Conservation (phyloP, 2,113 vertebrate species). For the Coptodon rendalli region DNA sequence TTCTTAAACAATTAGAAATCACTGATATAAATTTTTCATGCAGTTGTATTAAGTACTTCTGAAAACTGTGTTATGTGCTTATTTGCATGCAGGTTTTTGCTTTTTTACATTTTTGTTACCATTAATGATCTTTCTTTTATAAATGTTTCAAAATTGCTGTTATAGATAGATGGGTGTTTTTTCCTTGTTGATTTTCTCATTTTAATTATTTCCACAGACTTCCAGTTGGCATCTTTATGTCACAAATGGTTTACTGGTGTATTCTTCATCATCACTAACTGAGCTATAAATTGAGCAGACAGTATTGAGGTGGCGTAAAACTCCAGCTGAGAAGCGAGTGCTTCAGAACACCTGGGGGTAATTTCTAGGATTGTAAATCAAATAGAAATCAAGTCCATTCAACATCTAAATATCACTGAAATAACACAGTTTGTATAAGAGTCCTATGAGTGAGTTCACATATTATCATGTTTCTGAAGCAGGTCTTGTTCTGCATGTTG, state of each 20-base stretch:
- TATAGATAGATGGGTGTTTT: background rate
- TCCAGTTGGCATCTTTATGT: background rate
- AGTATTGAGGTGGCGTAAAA: background rate
- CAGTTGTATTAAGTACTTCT: background rate
- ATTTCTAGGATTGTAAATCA: background rate
- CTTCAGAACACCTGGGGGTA: background rate
- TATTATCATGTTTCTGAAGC: background rate
- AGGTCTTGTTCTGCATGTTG: background rate
- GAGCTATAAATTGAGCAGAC: background rate
- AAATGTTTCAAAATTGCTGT: background rate
- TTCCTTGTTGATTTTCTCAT: background rate
- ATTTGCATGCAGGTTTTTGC: background rate
- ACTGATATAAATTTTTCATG: background rate
- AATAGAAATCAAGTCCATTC: background rate
- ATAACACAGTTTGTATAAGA: background rate
- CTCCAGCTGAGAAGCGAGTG: background rate
- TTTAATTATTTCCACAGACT: background rate
- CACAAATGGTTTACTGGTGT: background rate
- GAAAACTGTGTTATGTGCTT: background rate
- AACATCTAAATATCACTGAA: background rate
- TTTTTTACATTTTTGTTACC: background rate
- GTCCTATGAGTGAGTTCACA: background rate
- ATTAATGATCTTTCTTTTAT: background rate
- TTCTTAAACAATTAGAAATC: background rate
- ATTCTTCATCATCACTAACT: background rate